Evolutionary conservation across 2,797 vertebrate genomes (phyloP), one percentile per base, ranked within the genome.

Genomic region (Cirrhinus mrigala): DNA sequence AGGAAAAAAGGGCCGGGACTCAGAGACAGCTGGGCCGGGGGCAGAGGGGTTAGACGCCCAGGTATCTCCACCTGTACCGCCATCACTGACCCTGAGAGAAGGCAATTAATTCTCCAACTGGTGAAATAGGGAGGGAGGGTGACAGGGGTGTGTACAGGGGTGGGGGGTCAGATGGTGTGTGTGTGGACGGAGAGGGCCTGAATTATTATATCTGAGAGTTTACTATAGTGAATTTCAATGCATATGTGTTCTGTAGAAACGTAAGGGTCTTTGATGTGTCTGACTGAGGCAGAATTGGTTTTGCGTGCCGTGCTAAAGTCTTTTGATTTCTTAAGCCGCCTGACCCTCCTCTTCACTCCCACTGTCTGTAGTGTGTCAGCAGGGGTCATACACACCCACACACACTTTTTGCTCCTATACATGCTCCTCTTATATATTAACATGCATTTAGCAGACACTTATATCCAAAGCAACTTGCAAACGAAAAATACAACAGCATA

Each of bases 1-100:
- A 78, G 88, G 83, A 90, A 92, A 92, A 92, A 92, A 92, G 88
- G 82, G 73, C 88, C 81, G 27, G 60, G 79, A 86, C 82, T 68
- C 64, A 70, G 85, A 90, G 96, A 96, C 97, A 99, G 97, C 96
- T 99, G 97, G 95, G 96, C 93, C 12, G 87, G 92, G 90, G 89
- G 93, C 92, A 79, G 84, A 84, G 76, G 93, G 94, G 91, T 92
- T 93, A 91, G 93, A 94, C 93, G 94, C 93, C 95, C 97, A 97
- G 97, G 97, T 97, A 93, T 92, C 90, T 92, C 93, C 94, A 97
- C 96, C 96, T 96, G 96, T 94, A 96, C 94, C 92, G 92, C 95
- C 92, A 93, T 94, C 91, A 91, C 94, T 91, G 92, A 81, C 90
- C 93, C 74, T 88, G 94, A 93, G 91, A 89, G 90, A 89, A 95